These are phyloP conservation scores for Microctonus aethiopoides DNA, from an alignment of 2,888 invertebrate species.

Conservation along the genomic window DNA sequence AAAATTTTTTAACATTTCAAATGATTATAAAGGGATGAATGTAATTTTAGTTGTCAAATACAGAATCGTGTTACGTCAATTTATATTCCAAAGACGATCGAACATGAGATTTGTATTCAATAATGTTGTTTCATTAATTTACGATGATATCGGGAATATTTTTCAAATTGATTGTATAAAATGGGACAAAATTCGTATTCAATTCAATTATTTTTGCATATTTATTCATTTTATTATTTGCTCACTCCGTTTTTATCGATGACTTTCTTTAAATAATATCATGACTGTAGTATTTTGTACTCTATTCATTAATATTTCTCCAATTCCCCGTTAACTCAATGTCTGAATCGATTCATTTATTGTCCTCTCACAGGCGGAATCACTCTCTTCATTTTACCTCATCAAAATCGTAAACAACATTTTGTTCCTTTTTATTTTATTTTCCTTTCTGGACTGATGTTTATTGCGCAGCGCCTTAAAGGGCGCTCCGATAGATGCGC, in stretches of 20 bases:
- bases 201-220: neutral
- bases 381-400: neutral
- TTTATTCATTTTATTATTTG: neutral
- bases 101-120: neutral
- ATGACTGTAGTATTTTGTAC: constrained; percentile 44
- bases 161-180: neutral
- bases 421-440: neutral
- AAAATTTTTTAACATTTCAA: too few species aligned
- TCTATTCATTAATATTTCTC: constrained; percentile 39
- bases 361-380: constrained; percentile 46
- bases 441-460: neutral
- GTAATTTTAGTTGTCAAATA: neutral
- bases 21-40: neutral
- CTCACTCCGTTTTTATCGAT: neutral
- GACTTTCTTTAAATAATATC: neutral
- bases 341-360: constrained; percentile 45
- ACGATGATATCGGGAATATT: neutral
- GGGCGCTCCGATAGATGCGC: constrained; percentile 63
- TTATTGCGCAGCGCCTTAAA: constrained; percentile 52
- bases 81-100: neutral
- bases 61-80: neutral
- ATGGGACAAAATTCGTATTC: neutral
- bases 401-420: neutral
- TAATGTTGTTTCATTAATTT: neutral
- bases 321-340: constrained; percentile 27